Percentiles rank a stretch among this genome's conserved stretches.
Evolutionary conservation across 2,888 invertebrate species (phyloP).

Genomic region (Cantharis rufa): DNA sequence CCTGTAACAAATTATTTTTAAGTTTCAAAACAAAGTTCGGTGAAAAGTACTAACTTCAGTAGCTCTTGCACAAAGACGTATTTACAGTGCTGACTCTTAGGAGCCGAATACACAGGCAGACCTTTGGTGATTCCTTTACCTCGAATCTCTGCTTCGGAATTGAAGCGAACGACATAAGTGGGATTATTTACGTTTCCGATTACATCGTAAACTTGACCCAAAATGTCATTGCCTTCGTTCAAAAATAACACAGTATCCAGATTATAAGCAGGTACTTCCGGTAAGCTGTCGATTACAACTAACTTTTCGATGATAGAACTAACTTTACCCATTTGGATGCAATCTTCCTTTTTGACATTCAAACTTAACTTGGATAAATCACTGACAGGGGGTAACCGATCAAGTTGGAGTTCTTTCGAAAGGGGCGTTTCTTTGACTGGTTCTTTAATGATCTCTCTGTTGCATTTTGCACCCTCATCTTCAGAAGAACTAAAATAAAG

Average conservation of each 20-base stretch:
- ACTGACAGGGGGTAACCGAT: constrained; percentile 80
- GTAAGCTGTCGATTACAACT: constrained; percentile 77
- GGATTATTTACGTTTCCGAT: constrained; percentile 86
- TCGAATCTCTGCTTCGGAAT: constrained; percentile 74
- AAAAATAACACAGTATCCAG: constrained; percentile 86
- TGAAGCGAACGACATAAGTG: constrained; percentile 89
- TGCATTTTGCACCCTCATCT: constrained; percentile 15
- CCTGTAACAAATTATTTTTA: constrained; percentile 54
- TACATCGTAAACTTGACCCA: constrained; percentile 88
- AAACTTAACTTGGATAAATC: constrained; percentile 67
- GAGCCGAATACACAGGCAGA: constrained; percentile 81
- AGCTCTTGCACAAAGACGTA: constrained; percentile 77
- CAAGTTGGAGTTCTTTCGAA: constrained; percentile 50
- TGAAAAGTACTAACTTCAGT: constrained; percentile 63
- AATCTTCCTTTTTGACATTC: constrained; percentile 75
- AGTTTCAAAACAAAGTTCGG: neutral
- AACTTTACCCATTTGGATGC: constrained; percentile 74
- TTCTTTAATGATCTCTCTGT: constrained; percentile 1
- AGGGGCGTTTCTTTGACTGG: neutral
- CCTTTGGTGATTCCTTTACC: constrained; percentile 69
- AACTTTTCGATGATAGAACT: constrained; percentile 72
- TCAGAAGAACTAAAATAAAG: neutral
- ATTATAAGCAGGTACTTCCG: constrained; percentile 78
- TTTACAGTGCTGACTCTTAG: constrained; percentile 73
- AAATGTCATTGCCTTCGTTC: constrained; percentile 73